Evolutionary conservation across 2,888 invertebrate species (phyloP).

Genomic region (Sabellastarte sp.): DNA sequence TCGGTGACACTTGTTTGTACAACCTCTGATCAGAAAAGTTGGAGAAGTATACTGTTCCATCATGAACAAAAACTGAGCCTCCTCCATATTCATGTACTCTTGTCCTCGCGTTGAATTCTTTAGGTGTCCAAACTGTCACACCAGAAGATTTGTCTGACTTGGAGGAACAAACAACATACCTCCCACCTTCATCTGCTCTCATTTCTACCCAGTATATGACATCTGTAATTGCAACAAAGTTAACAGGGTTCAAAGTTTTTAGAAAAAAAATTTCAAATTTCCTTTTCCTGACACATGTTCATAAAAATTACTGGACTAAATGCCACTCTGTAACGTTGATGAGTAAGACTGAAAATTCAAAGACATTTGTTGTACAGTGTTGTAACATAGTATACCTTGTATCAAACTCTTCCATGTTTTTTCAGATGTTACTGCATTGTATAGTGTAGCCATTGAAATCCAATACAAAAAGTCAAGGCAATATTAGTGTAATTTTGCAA

Average conservation of each 20-base stretch:
- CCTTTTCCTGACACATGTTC: too few relatives aligned
- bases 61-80: conserved; percentile 51
- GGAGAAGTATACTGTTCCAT: conserved; percentile 47
- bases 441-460: too few relatives aligned
- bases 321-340: too few relatives aligned
- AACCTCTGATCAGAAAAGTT: conserved; percentile 51
- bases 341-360: too few relatives aligned
- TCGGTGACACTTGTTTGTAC: conserved; percentile 41
- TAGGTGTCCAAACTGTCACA: conserved; percentile 42
- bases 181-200: conserved; percentile 46
- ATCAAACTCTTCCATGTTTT: too few relatives aligned
- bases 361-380: too few relatives aligned
- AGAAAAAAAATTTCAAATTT: not conserved
- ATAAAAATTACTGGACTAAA: too few relatives aligned
- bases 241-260: not conserved
- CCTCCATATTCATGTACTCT: conserved; percentile 61
- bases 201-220: conserved; percentile 53
- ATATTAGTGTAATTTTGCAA: too few relatives aligned
- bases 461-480: too few relatives aligned
- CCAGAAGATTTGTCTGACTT: conserved; percentile 28
- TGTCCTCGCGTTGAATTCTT: conserved; percentile 47
- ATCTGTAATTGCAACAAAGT: too few relatives aligned
- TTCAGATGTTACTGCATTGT: too few relatives aligned
- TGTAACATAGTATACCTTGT: too few relatives aligned
- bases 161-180: conserved; percentile 48